A percentile compares a stretch with the other conserved stretches of the same genome.
phyloP scores from a whole-genome alignment of 2,113 vertebrate genomes.

The Engraulis encrasicolus region DNA sequence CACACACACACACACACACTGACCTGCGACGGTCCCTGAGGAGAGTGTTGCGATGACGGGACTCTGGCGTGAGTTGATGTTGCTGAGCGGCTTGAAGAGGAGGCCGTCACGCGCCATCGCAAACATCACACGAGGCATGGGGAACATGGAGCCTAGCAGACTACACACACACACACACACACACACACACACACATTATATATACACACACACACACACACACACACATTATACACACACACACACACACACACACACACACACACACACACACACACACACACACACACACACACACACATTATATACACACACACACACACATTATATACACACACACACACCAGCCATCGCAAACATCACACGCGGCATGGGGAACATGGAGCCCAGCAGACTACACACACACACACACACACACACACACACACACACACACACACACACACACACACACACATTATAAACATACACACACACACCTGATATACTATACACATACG shows the following conservation, averaged over 20 bases:
- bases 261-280: background rate
- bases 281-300: background rate
- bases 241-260: background rate
- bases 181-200: background rate
- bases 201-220: background rate
- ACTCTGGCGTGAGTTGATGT: constrained; percentile 80
- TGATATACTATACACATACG: too few relatives aligned
- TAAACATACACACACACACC: background rate
- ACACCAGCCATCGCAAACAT: too few relatives aligned
- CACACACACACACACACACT: constrained; percentile 18
- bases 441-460: background rate
- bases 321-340: background rate
- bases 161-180: constrained; percentile 50
- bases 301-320: background rate
- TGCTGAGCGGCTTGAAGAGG: constrained; percentile 84
- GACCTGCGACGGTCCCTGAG: constrained; percentile 87
- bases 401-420: background rate
- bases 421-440: background rate
- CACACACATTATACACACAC: background rate
- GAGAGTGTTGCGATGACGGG: constrained; percentile 84
- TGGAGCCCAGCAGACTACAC: too few relatives aligned
- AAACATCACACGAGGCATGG: constrained; percentile 94
- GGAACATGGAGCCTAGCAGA: constrained; percentile 93
- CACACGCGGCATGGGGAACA: too few relatives aligned
- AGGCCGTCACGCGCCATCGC: constrained; percentile 94